Conservation (phyloP, 2,113 vertebrate genomes). For the Amia ocellicauda region DNA sequence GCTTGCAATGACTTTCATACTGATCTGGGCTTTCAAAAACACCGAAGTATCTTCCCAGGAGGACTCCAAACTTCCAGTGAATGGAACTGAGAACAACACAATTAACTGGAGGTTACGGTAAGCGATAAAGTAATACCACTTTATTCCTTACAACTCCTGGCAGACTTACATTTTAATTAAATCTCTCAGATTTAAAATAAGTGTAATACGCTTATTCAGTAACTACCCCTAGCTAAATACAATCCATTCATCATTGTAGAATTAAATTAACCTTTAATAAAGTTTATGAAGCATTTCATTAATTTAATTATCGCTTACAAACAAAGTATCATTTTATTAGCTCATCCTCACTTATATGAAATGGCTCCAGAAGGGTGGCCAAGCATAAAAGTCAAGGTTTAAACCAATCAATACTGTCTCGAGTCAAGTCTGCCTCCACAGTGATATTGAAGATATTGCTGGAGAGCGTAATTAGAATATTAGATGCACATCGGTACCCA, state of each 20-base stretch:
- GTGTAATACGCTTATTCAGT: not conserved
- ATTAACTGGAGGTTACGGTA: conserved; percentile 1
- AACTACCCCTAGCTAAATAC: not conserved
- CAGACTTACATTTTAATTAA: not conserved
- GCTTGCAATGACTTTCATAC: conserved; percentile 17
- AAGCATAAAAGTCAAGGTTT: too few species aligned
- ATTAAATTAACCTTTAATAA: not conserved
- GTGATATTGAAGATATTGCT: too few species aligned
- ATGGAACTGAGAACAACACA: conserved; percentile 28
- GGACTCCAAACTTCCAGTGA: conserved; percentile 37
- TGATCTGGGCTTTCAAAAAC: conserved; percentile 20
- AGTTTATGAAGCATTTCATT: too few species aligned
- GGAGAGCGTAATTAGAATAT: too few species aligned
- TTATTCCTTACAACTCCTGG: not conserved
- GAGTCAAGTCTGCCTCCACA: too few species aligned
- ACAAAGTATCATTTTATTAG: too few species aligned
- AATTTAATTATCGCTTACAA: too few species aligned
- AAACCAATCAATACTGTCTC: too few species aligned
- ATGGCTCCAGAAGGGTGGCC: too few species aligned
- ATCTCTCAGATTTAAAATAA: not conserved
- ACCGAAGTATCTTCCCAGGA: conserved; percentile 42
- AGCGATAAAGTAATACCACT: not conserved
- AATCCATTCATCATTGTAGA: not conserved
- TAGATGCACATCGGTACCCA: too few species aligned
- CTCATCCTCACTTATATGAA: too few species aligned